Conservation (phyloP, 1,140 invertebrate species). For the Myzus persicae region DNA sequence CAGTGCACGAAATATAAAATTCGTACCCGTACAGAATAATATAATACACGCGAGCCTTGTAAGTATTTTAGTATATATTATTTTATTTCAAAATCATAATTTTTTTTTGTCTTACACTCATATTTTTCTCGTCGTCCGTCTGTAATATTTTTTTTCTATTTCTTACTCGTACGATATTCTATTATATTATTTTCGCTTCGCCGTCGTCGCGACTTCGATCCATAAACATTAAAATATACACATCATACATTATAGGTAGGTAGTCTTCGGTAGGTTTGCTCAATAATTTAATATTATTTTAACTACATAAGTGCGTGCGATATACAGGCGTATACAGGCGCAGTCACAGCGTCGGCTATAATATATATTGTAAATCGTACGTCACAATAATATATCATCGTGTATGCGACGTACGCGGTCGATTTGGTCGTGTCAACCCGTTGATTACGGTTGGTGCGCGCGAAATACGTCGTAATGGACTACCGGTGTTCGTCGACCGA, state of each 20-base stretch:
- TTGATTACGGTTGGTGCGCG: constrained; percentile 41
- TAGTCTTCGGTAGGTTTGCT: neutral
- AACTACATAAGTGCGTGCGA: neutral
- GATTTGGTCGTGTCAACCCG: neutral
- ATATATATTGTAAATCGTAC: too few species aligned
- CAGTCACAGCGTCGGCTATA: too few species aligned
- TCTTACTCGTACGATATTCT: neutral
- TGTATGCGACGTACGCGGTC: neutral
- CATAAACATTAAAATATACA: too few species aligned
- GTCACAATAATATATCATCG: too few species aligned
- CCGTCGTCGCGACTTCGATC: neutral
- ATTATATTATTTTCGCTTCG: neutral
- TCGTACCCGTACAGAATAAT: neutral
- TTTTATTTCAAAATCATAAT: neutral
- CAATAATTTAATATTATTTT: neutral
- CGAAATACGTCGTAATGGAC: neutral
- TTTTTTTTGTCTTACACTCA: neutral
- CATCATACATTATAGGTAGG: too few species aligned
- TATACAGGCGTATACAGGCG: neutral
- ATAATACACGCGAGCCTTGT: neutral
- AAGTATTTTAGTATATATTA: neutral
- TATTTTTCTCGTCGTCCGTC: neutral
- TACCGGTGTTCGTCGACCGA: constrained; percentile 42
- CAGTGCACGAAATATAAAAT: neutral
- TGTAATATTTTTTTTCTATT: neutral